phyloP scores from a whole-genome alignment of 2,113 vertebrate genomes.

The Pao palembangensis region DNA sequence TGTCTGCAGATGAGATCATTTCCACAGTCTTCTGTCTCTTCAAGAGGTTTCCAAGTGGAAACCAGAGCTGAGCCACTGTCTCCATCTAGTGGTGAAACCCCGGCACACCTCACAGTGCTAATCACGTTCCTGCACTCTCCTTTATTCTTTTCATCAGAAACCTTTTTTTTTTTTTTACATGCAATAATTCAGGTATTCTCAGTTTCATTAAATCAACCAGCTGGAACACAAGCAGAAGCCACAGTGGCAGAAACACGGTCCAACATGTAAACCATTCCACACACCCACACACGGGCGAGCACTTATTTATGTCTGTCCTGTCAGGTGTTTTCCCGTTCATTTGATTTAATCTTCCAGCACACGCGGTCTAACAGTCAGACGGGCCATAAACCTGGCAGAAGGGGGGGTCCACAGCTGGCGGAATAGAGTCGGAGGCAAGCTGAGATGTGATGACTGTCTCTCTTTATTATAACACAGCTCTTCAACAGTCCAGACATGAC shows the following conservation, averaged over 20 bases:
- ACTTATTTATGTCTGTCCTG: slow-evolving; percentile 5
- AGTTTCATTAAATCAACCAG: neutral
- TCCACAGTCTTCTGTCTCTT: neutral
- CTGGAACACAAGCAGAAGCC: neutral
- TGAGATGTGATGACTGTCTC: slow-evolving; percentile 30
- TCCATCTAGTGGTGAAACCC: slow-evolving; percentile 60
- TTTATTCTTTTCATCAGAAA: neutral
- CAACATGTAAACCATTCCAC: too few relatives aligned
- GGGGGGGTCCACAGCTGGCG: slow-evolving; percentile 32
- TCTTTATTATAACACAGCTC: slow-evolving; percentile 44
- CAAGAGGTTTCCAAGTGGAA: neutral
- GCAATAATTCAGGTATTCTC: neutral
- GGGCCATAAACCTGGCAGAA: slow-evolving; percentile 21
- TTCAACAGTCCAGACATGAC: slow-evolving; percentile 11
- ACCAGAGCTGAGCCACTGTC: slow-evolving; percentile 33
- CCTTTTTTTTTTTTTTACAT: neutral
- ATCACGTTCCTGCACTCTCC: too few relatives aligned
- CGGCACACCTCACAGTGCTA: neutral
- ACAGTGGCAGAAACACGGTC: neutral
- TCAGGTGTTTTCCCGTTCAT: neutral
- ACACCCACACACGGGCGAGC: neutral
- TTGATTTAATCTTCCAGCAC: slow-evolving; percentile 13
- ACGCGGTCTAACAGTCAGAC: slow-evolving; percentile 1
- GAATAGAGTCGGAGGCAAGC: slow-evolving; percentile 27
- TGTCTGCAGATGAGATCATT: slow-evolving; percentile 6